Evolutionary conservation across 2,113 vertebrate species (phyloP).

Genomic region (Entelurus aequoreus): DNA sequence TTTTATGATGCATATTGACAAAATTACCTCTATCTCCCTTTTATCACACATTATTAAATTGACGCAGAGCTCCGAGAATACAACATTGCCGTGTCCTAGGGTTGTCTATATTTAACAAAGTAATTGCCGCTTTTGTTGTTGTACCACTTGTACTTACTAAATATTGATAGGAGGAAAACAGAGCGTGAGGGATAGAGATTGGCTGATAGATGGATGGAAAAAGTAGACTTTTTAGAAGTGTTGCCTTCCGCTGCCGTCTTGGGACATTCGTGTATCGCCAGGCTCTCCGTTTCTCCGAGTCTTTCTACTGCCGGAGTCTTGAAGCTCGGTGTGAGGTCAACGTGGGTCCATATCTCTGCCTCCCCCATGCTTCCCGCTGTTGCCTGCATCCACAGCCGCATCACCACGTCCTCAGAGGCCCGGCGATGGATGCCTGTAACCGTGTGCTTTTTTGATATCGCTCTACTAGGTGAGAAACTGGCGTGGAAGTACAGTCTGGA

Average conservation of each 20-base stretch:
- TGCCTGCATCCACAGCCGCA: conserved; percentile 9
- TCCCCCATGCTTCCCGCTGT: conserved; percentile 22
- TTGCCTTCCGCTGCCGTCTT: conserved; percentile 45
- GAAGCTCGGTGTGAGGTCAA: conserved; percentile 29
- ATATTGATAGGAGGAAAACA: too few relatives aligned
- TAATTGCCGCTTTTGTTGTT: too few relatives aligned
- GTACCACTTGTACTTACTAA: too few relatives aligned
- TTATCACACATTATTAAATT: too few relatives aligned
- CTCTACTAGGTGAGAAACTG: conserved; percentile 19
- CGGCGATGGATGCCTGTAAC: background rate
- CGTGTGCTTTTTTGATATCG: conserved; percentile 1
- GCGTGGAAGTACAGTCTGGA: background rate
- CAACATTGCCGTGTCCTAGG: too few relatives aligned
- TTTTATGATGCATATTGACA: too few relatives aligned
- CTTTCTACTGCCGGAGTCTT: conserved; percentile 28
- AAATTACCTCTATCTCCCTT: too few relatives aligned
- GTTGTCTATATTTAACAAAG: too few relatives aligned
- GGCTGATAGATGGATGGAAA: conserved; percentile 19
- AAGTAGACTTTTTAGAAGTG: conserved; percentile 32
- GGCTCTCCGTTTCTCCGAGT: conserved; percentile 30
- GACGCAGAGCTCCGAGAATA: too few relatives aligned
- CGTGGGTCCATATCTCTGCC: conserved; percentile 15
- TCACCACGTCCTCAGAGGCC: conserved; percentile 17
- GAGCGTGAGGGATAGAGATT: conserved; percentile 5
- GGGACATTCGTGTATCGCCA: conserved; percentile 34